Percentiles rank a stretch among this genome's conserved stretches.
Evolutionary conservation across 37 sponge, comb jelly and placozoan genomes (phyloP).

Genomic region (Ianthella basta): DNA sequence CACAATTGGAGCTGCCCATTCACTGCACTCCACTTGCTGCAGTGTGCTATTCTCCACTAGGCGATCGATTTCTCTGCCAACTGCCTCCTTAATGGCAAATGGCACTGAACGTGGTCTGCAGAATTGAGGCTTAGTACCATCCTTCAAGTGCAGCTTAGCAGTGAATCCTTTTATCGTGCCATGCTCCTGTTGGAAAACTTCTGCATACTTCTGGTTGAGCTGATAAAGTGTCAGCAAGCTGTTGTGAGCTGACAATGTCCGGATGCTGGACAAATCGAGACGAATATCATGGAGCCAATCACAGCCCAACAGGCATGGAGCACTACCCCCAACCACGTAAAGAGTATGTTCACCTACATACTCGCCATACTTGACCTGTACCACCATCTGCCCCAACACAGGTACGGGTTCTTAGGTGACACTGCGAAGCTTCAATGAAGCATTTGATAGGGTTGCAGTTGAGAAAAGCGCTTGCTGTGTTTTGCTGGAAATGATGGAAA

Average conservation of each 20-base stretch:
- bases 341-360: neutral
- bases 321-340: neutral
- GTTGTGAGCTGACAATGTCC: neutral
- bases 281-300: neutral
- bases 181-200: neutral
- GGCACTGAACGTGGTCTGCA: neutral
- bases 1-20: neutral
- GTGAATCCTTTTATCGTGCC: neutral
- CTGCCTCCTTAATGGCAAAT: slow-evolving; percentile 3
- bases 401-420: neutral
- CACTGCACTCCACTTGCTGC: neutral
- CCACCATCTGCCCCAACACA: neutral
- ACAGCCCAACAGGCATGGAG: neutral
- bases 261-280: neutral
- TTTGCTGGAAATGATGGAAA: neutral
- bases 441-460: neutral
- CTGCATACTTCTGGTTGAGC: neutral
- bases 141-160: neutral
- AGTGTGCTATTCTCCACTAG: neutral
- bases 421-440: neutral
- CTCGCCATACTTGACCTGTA: neutral
- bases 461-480: neutral
- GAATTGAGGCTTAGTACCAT: neutral
- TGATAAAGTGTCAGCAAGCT: neutral
- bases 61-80: neutral